Percentiles rank a stretch among this genome's conserved stretches.
Evolutionary conservation across 64 coral and sea anemone species (phyloP).

Genomic region (Stichodactyla mertensii): DNA sequence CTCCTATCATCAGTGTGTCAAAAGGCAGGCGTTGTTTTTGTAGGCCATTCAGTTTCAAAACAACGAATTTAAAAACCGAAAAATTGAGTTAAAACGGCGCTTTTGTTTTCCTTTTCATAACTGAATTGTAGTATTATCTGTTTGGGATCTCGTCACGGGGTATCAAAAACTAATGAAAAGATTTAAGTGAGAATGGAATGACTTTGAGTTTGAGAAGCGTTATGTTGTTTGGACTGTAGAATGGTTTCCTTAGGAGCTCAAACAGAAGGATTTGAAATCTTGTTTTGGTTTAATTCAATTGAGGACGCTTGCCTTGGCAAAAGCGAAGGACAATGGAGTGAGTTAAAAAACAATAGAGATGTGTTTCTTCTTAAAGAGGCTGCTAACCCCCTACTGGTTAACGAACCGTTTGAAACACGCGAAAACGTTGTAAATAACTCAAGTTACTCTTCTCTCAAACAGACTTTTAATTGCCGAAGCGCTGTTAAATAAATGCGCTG

Average conservation of each 20-base stretch:
- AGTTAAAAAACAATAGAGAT: background rate
- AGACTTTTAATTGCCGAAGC: background rate
- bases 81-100: no score
- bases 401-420: background rate
- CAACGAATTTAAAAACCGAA: no score
- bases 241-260: background rate
- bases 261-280: background rate
- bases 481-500: background rate
- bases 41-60: no score
- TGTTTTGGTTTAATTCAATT: background rate
- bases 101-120: no score
- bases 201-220: background rate
- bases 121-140: background rate
- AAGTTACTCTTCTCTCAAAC: background rate
- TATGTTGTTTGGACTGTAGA: background rate
- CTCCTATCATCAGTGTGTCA: no score
- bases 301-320: background rate
- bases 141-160: background rate
- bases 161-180: background rate
- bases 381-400: background rate
- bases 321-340: background rate
- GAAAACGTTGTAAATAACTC: background rate
- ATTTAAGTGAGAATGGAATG: conserved; percentile 5
- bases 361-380: background rate
- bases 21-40: no score